Percentiles rank a stretch among this genome's conserved stretches.
Evolutionary conservation across 2,113 vertebrate species (phyloP).

Genomic region (Opisthocomus hoazin): DNA sequence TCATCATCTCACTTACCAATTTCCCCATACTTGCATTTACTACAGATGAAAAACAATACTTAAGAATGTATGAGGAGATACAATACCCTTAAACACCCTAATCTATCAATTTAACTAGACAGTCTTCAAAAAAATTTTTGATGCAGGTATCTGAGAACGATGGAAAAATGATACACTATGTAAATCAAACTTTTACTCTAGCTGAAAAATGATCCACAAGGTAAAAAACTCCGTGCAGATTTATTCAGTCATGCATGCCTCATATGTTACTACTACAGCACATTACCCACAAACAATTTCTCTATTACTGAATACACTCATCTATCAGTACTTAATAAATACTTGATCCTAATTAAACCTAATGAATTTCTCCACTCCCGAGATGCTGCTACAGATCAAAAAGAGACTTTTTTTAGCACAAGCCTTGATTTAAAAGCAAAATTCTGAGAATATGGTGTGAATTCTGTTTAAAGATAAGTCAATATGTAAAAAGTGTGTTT

Average conservation of each 20-base stretch:
- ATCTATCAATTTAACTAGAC: background rate
- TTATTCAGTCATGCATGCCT: constrained; percentile 56
- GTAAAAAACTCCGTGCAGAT: background rate
- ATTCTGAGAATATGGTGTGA: background rate
- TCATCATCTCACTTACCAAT: background rate
- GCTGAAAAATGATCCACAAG: constrained; percentile 44
- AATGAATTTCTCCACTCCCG: constrained; percentile 54
- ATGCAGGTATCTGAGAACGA: background rate
- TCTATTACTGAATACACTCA: constrained; percentile 35
- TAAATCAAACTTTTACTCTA: background rate
- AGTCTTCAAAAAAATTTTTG: constrained; percentile 5
- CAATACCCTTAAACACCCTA: background rate
- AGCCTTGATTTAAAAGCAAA: background rate
- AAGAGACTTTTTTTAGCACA: background rate
- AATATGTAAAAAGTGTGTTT: background rate
- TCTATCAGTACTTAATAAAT: constrained; percentile 61
- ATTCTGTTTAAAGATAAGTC: background rate
- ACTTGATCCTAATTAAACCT: constrained; percentile 72
- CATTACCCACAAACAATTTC: constrained; percentile 72
- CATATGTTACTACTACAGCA: constrained; percentile 39
- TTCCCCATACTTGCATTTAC: background rate
- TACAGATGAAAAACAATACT: background rate
- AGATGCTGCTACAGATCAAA: background rate
- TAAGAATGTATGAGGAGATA: background rate
- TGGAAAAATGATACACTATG: background rate